Conservation (phyloP, 2,888 invertebrate genomes). For the Noctua comes region DNA sequence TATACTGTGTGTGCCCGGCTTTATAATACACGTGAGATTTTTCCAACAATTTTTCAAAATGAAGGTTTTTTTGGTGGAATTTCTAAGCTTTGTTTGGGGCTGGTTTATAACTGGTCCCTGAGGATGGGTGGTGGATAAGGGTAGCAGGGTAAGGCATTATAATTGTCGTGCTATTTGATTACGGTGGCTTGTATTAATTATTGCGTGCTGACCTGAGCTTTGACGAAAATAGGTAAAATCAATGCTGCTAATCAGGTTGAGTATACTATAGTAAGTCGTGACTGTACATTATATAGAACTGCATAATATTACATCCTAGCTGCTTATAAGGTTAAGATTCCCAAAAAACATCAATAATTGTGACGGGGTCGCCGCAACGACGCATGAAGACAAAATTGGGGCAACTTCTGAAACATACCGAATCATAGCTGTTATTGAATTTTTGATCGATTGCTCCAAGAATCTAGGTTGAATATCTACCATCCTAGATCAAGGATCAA, state of each 20-base stretch:
- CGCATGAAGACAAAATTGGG: not conserved
- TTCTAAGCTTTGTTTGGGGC: conserved; percentile 49
- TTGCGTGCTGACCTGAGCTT: not conserved
- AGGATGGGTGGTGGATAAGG: conserved; percentile 18
- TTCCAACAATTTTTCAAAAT: conserved; percentile 71
- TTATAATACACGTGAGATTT: conserved; percentile 79
- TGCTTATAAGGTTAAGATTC: not conserved
- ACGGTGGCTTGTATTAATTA: conserved; percentile 8
- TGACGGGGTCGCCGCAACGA: not conserved
- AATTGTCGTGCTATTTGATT: conserved; percentile 46
- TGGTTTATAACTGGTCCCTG: conserved; percentile 53
- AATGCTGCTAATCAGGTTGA: not conserved
- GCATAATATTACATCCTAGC: not conserved
- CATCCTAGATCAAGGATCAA: not conserved
- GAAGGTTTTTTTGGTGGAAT: conserved; percentile 47
- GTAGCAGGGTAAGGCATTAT: conserved; percentile 20
- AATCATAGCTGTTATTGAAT: not conserved
- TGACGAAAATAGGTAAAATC: conserved; percentile 14
- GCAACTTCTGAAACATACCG: not conserved
- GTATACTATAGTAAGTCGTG: not conserved
- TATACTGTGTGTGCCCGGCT: conserved; percentile 74
- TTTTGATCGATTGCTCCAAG: not conserved
- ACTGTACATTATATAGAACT: not conserved
- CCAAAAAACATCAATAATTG: not conserved
- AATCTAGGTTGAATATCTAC: not conserved